phyloP scores from a whole-genome alignment of 2,113 vertebrate genomes.

The Alligator sinensis region DNA sequence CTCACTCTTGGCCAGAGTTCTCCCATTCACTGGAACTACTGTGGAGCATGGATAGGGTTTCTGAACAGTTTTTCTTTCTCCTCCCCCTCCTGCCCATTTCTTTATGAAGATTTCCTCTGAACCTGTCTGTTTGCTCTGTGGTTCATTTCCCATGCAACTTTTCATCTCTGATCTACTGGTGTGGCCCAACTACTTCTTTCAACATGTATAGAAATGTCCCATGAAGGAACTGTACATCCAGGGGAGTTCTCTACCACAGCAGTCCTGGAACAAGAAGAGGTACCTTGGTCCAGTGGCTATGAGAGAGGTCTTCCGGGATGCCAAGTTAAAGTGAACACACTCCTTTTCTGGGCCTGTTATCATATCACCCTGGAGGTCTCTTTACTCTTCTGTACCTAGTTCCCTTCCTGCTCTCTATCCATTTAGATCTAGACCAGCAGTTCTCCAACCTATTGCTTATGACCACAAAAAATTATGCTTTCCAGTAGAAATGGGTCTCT shows the following conservation, averaged over 20 bases:
- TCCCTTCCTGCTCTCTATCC: not conserved
- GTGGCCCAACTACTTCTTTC: too few species aligned
- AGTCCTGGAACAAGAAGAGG: not conserved
- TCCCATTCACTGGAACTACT: not conserved
- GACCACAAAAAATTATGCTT: too few species aligned
- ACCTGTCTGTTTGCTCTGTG: too few species aligned
- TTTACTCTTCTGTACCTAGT: rapidly evolving
- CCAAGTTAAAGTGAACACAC: too few species aligned
- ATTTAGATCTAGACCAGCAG: not conserved
- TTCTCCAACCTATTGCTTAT: too few species aligned
- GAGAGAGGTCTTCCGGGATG: too few species aligned
- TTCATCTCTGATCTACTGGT: not conserved
- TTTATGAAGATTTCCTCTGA: not conserved
- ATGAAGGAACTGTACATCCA: not conserved
- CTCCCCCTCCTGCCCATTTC: not conserved
- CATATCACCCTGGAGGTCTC: not conserved
- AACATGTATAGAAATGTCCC: rapidly evolving
- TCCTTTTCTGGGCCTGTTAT: rapidly evolving
- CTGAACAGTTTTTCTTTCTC: not conserved
- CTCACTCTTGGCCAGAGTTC: too few species aligned
- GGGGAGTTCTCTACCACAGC: rapidly evolving
- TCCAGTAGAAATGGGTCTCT: too few species aligned
- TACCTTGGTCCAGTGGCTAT: not conserved
- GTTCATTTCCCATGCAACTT: too few species aligned
- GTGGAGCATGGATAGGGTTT: not conserved